Base-by-base conservation (phyloP, 2,113 vertebrate species). In the Sander vitreus region DNA sequence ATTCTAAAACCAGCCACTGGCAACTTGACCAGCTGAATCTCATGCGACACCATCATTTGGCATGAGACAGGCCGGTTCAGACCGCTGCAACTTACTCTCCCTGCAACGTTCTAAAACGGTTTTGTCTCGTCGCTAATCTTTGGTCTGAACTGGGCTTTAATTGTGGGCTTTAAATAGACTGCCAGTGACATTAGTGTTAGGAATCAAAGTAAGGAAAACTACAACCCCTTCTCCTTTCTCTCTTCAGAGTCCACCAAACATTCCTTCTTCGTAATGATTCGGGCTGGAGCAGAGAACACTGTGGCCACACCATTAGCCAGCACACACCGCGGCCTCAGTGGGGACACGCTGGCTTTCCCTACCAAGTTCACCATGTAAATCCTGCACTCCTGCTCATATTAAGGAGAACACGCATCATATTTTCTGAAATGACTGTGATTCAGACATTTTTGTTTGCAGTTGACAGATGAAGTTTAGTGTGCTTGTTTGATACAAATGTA, bases 331-430 rank as follows among this genome's bases (percentile, higher is more conserved):
- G 96, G 96, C 50, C 95, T 99, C 50, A 97, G 94, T 43, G 97
- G 98, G 2, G 98, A 99, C 55, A 97, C 98, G 5, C 95, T 99
- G 85, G 89, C 95, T 21, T 99, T 98, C 89, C 92, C 96, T 13
- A 98, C 97, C 0, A 97, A 92, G 0, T 99, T 98, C 90, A 96
- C 94, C 71, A 89, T 98, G 98, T 99, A 88, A 97, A 96, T 96
- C 36, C 3, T 6, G 15, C 39, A n/a, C 36, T 27, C 3, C 25
- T 23, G 11, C 9, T 60, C 30, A 2, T 8, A 50, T 9, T 5
- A 45, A 53, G 39, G 39, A 14, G 16, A 59, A 43, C 33, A 5
- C 16, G 14, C 9, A 19, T 11, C 0, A 36, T 57, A 39, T 9
- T 10, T 39, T 43, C 13, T 48, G 15, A 66, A n/a, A 10, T 23